Percentiles rank a stretch among this genome's conserved stretches.
phyloP scores from a whole-genome alignment of 2,888 invertebrate genomes.

The Chrysolina oricalcia region DNA sequence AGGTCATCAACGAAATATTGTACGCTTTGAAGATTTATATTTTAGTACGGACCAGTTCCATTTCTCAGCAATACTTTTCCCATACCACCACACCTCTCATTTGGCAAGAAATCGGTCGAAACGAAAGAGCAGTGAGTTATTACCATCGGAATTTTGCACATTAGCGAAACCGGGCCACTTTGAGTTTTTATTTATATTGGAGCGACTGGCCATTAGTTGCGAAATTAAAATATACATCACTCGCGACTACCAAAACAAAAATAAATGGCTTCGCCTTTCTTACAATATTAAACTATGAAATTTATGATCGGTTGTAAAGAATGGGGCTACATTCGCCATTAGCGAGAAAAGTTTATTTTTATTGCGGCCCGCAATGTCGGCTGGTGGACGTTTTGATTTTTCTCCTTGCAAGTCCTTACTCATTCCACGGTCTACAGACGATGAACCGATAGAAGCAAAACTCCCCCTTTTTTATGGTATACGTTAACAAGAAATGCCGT shows the following conservation, averaged over 20 bases:
- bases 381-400: constrained; percentile 65
- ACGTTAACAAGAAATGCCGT: background rate
- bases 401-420: constrained; percentile 53
- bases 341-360: constrained; percentile 68
- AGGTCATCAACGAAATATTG: no score
- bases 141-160: constrained; percentile 51
- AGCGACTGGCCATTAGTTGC: constrained; percentile 70
- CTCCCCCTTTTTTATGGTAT: background rate
- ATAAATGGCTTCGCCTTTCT: constrained; percentile 68
- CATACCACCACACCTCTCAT: background rate
- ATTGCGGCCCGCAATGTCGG: constrained; percentile 66
- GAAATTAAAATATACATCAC: constrained; percentile 72
- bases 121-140: constrained; percentile 46
- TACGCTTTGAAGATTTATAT: no score
- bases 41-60: background rate
- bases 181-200: constrained; percentile 68
- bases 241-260: constrained; percentile 68
- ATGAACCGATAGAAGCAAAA: background rate
- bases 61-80: background rate
- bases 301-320: constrained; percentile 70
- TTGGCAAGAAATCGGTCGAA: constrained; percentile 27
- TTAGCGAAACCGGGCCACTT: constrained; percentile 56
- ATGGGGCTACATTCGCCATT: constrained; percentile 68
- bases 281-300: constrained; percentile 70
- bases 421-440: constrained; percentile 35